Base-by-base conservation (phyloP, 2,113 vertebrate genomes). In the Cynocephalus volans region DNA sequence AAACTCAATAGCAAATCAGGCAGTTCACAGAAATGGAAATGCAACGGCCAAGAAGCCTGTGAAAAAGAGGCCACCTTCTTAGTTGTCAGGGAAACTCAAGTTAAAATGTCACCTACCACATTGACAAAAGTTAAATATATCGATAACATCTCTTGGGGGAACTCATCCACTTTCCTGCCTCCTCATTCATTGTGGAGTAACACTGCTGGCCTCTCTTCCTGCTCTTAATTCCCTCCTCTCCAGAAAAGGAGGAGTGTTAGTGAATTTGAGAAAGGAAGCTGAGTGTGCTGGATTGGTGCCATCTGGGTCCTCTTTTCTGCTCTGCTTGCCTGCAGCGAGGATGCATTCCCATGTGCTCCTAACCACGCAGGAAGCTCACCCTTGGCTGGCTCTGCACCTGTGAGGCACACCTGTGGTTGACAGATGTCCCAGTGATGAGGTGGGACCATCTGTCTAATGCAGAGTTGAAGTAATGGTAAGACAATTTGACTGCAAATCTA, bases 1-100 rank as follows among this genome's bases (percentile, higher is more conserved):
- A 58, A 72, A 70, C 33, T 82, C 86, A 58, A 19, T 17, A 60
- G 72, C 41, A 83, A 88, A 69, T 14, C 70, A 79, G 10, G 24
- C 52, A 58, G 17, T 36, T 90, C 65, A n/a, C 50, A 58, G n/a
- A 60, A 62, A 89, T 84, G 36, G 45, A 92, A 96, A 64, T 81
- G 1, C 5, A 10, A 10, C 41, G 52, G 10, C 67, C 21, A 45
- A 1, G 24, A 67, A 79, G 11, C 56, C 80, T 89, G 3, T n/a
- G 70, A 41, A 23, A 95, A 95, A 76, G 26, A 80, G 11, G 23
- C n/a, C 36, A 52, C 17, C 33, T 72, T 62, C 54, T 58, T 67
- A 52, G 41, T 19, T 83, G 54, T 93, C 18, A 82, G 23, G 28
- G 41, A 82, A 91, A 72, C 41, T 88, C 10, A 33, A 70, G 9